Evolutionary conservation across 2,113 vertebrate genomes (phyloP), one percentile per base, ranked within the genome.

Genomic region (Pseudopipra pipra): DNA sequence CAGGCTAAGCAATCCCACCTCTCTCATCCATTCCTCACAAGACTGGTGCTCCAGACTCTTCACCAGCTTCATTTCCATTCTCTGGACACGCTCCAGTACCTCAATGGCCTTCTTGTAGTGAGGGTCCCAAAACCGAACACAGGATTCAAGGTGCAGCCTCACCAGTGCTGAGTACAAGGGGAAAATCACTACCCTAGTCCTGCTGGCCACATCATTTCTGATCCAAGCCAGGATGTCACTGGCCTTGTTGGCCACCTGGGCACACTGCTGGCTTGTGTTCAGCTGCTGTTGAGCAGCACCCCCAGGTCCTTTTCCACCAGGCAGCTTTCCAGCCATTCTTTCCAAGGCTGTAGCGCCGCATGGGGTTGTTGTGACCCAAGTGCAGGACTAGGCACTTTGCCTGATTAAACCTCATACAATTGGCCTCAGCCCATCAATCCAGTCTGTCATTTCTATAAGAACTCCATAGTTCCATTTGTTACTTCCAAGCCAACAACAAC

Each of bases 11-110:
- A 77, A 51, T 39, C 68, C 41, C 11, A 9, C 46, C 51, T 78
- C 65, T 35, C 46, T 54, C 63, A 59, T 25, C 2, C 0, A 0
- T 35, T 65, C 30, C 23, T 33, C 41, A 12, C 0, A 47, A 12
- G 8, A 44, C 12, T 51, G 43, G 35, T 30, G 16, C 23, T 77
- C 58, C 12, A 67, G 41, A 56, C 5, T 8, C 27, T 11, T 51
- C 71, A 27, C 12, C 52, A 62, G 41, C 28, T 62, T 39, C 0
- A 1, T 2, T 66, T 52, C 27, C 17, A 46, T 31, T 55, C 35
- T 61, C 31, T 39, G 65, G 52, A 55, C 31, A 12, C 0, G 0
- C 14, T 77, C 23, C 35, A 61, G 52, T 52, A 55, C 16, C 39
- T 77, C 63, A 33, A 2, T 0, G 1, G 22, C 22, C n/a, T 31